phyloP scores from a whole-genome alignment of 1,140 invertebrate species.

The Maconellicoccus hirsutus region DNA sequence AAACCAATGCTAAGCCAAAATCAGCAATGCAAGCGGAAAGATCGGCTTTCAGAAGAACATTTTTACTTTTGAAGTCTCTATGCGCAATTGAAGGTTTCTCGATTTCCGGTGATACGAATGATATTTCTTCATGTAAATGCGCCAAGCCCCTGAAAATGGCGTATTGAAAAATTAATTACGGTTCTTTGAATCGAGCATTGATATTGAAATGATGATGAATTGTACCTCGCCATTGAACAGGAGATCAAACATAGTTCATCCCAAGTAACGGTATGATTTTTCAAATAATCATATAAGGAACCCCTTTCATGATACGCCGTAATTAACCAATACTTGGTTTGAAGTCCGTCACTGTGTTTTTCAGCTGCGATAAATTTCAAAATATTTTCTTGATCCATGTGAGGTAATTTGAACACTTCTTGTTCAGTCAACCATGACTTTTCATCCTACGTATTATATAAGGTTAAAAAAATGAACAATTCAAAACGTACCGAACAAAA shows the following conservation, averaged over 20 bases:
- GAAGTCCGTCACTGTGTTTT: conserved; percentile 48
- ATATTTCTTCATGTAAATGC: conserved; percentile 84
- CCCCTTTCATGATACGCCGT: conserved; percentile 88
- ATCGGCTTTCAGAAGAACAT: conserved; percentile 85
- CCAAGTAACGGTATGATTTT: conserved; percentile 81
- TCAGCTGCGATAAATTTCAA: conserved; percentile 82
- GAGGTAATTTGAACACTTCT: conserved; percentile 81
- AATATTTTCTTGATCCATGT: conserved; percentile 88
- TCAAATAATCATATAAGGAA: conserved; percentile 88
- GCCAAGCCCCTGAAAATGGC: conserved; percentile 62
- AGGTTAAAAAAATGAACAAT: conserved; percentile 21
- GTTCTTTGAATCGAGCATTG: too few species aligned
- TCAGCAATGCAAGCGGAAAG: conserved; percentile 93
- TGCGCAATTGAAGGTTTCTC: conserved; percentile 90
- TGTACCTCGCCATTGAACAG: conserved; percentile 65
- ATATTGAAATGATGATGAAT: neutral
- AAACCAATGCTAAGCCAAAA: conserved; percentile 90
- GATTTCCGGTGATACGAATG: conserved; percentile 49
- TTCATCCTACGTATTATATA: conserved; percentile 51
- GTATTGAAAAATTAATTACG: too few species aligned
- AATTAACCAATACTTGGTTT: conserved; percentile 91
- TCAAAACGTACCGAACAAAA: neutral
- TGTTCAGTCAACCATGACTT: conserved; percentile 70
- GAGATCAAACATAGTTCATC: conserved; percentile 73
- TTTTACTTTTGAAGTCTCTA: conserved; percentile 96